phyloP scores from a whole-genome alignment of 1,140 invertebrate genomes.

The Drosophila obscura region DNA sequence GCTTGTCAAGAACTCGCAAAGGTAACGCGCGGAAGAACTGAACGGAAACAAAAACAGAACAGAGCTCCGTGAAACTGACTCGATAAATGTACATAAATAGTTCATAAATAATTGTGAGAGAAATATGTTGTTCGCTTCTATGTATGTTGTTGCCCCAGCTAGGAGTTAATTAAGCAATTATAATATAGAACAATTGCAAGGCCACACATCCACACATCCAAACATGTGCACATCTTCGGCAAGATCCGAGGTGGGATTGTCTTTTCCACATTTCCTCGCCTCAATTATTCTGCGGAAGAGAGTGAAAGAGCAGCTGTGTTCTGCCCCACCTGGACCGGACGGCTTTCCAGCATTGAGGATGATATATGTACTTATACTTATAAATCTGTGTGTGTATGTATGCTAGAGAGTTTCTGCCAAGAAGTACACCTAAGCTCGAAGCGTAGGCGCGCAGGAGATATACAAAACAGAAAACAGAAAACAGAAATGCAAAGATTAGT shows the following conservation, averaged over 20 bases:
- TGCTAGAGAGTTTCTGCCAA: constrained; percentile 61
- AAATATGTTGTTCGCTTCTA: constrained; percentile 34
- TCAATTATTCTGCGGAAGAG: too few species aligned
- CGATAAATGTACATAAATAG: constrained; percentile 70
- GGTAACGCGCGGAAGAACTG: constrained; percentile 2
- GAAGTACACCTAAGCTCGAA: constrained; percentile 46
- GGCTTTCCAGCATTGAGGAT: constrained; percentile 36
- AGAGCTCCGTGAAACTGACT: constrained; percentile 35
- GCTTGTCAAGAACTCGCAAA: constrained; percentile 14
- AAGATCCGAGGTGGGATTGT: constrained; percentile 32
- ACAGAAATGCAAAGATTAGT: constrained; percentile 73
- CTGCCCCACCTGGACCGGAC: constrained; percentile 26
- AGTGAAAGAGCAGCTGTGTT: background rate
- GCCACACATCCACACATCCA: constrained; percentile 13
- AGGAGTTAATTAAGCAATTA: constrained; percentile 59
- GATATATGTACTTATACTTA: constrained; percentile 39
- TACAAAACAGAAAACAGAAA: constrained; percentile 23
- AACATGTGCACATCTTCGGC: constrained; percentile 41
- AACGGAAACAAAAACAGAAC: too few species aligned
- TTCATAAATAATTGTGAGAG: constrained; percentile 53
- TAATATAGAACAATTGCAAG: constrained; percentile 62
- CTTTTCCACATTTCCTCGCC: background rate
- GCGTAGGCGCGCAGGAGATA: constrained; percentile 40
- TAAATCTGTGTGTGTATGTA: constrained; percentile 46
- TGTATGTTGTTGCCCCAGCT: constrained; percentile 58